Conservation (phyloP, 2,113 vertebrate species). For the Mus pahari region DNA sequence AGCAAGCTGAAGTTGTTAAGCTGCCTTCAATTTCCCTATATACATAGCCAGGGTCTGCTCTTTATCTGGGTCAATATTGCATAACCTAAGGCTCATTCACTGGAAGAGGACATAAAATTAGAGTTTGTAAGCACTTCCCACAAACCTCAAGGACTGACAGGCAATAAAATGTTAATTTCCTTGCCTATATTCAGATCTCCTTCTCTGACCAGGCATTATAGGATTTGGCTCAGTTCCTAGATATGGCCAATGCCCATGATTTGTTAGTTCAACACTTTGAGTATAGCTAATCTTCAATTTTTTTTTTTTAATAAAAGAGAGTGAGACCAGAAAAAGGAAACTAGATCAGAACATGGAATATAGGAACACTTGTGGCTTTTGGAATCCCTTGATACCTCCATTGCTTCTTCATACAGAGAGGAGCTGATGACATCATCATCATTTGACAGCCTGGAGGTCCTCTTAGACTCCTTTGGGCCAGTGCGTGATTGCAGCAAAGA, state of each 20-base stretch:
- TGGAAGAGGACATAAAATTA: constrained; percentile 55
- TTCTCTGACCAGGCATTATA: constrained; percentile 54
- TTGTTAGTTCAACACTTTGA: constrained; percentile 38
- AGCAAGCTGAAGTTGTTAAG: neutral
- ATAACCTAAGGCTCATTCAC: neutral
- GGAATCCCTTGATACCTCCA: neutral
- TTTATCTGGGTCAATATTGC: constrained; percentile 36
- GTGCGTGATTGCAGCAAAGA: constrained; percentile 97
- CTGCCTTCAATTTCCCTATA: neutral
- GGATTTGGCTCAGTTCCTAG: constrained; percentile 52
- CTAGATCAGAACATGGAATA: neutral
- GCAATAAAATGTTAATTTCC: constrained; percentile 60
- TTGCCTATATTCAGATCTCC: constrained; percentile 15
- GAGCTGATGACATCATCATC: constrained; percentile 99
- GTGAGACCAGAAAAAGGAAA: neutral
- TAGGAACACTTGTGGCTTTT: neutral
- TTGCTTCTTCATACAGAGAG: constrained; percentile 88
- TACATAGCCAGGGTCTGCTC: neutral
- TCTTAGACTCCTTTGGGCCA: constrained; percentile 97
- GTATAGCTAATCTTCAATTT: neutral
- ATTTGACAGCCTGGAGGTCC: constrained; percentile 98
- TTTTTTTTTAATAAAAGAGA: neutral
- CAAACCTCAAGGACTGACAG: constrained; percentile 46
- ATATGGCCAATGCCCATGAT: neutral
- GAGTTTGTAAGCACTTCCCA: constrained; percentile 49